These are phyloP conservation scores for Zelostemma sp. DNA, from an alignment of 1,140 invertebrate species.

Conservation along the genomic window DNA sequence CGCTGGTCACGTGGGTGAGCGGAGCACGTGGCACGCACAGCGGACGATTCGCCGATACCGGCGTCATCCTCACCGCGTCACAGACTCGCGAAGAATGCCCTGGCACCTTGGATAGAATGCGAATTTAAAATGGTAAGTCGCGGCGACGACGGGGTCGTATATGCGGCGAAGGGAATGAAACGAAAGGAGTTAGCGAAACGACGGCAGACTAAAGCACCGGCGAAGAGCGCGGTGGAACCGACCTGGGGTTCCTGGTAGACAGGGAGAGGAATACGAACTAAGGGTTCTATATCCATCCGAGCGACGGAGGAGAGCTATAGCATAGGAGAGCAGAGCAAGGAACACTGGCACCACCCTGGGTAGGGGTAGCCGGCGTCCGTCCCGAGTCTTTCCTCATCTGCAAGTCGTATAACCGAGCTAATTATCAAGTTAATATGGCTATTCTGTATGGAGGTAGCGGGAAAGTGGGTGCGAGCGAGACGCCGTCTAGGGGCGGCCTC, in stretches of 20 bases:
- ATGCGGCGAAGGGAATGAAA: conserved; percentile 45
- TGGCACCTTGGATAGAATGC: conserved; percentile 61
- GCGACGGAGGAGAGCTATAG: conserved; percentile 73
- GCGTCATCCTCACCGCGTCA: conserved; percentile 51
- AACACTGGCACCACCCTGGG: conserved; percentile 70
- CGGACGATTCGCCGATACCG: conserved; percentile 17
- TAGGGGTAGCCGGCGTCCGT: conserved; percentile 72
- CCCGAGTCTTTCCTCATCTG: conserved; percentile 83
- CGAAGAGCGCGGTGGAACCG: conserved; percentile 35
- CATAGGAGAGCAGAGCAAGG: conserved; percentile 75
- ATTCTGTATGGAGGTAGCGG: conserved; percentile 75
- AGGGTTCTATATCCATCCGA: conserved; percentile 70
- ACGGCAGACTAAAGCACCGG: conserved; percentile 42
- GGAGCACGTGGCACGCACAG: conserved; percentile 19
- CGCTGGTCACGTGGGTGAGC: conserved; percentile 9
- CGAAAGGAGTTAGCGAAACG: conserved; percentile 40
- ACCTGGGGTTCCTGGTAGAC: conserved; percentile 65
- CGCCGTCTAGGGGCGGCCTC: conserved; percentile 51
- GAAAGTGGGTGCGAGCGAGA: conserved; percentile 51
- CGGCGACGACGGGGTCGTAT: conserved; percentile 38
- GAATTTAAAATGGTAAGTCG: conserved; percentile 58
- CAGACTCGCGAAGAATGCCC: conserved; percentile 65
- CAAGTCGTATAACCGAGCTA: conserved; percentile 90
- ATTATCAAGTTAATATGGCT: conserved; percentile 91
- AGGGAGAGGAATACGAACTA: conserved; percentile 71